These are phyloP conservation scores for Spea multiplicata DNA, from an alignment of 2,113 vertebrate genomes.

Conservation along the genomic window DNA sequence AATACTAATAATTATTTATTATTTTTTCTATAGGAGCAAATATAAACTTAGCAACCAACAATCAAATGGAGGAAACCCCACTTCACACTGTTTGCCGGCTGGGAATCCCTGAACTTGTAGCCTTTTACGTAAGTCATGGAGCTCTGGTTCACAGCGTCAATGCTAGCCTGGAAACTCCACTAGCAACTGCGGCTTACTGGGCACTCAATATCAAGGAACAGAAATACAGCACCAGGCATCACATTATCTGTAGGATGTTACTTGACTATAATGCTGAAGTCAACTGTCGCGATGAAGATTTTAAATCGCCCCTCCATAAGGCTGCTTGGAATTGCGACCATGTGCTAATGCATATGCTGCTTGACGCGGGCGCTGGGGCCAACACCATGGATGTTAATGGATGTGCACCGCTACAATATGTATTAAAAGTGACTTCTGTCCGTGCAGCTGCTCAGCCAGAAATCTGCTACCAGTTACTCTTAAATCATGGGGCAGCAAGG, in stretches of 20 bases:
- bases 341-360: slow-evolving; percentile 82
- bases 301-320: slow-evolving; percentile 89
- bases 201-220: slow-evolving; percentile 81
- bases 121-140: slow-evolving; percentile 78
- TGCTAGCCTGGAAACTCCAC: slow-evolving; percentile 79
- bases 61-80: slow-evolving; percentile 82
- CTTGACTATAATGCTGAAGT: slow-evolving; percentile 81
- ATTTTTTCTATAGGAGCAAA: slow-evolving; percentile 73
- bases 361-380: slow-evolving; percentile 82
- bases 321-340: slow-evolving; percentile 96
- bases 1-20: neutral
- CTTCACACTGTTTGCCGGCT: slow-evolving; percentile 79
- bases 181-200: slow-evolving; percentile 85
- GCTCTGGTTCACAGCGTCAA: slow-evolving; percentile 77
- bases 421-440: slow-evolving; percentile 84
- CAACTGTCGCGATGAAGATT: slow-evolving; percentile 80
- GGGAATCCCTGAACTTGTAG: slow-evolving; percentile 79
- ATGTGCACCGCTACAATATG: slow-evolving; percentile 85
- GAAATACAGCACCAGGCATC: slow-evolving; percentile 80
- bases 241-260: slow-evolving; percentile 81
- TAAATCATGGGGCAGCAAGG: slow-evolving; percentile 83
- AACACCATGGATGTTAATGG: slow-evolving; percentile 89
- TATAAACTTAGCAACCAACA: slow-evolving; percentile 76
- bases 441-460: slow-evolving; percentile 76
- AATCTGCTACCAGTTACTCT: slow-evolving; percentile 85